phyloP scores from a whole-genome alignment of 2,113 vertebrate genomes.

The Scomber scombrus region DNA sequence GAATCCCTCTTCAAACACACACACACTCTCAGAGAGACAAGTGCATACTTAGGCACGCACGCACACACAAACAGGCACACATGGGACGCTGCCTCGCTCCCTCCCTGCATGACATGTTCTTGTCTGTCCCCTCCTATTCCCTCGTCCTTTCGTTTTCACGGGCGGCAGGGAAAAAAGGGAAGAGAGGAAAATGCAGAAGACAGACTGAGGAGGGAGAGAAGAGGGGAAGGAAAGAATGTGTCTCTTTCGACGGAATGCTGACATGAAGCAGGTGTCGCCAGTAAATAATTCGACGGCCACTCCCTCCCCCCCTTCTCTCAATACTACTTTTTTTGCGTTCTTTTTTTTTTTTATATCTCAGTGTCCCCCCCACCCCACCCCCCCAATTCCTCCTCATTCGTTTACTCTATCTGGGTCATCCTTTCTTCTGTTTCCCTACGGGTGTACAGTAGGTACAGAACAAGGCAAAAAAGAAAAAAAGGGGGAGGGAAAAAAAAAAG shows the following conservation, averaged over 20 bases:
- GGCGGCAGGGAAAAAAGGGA: neutral
- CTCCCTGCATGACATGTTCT: constrained; percentile 56
- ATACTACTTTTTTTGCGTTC: neutral
- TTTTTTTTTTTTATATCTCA: constrained; percentile 2
- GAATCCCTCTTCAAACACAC: constrained; percentile 67
- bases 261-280: constrained; percentile 70
- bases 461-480: constrained; percentile 8
- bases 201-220: constrained; percentile 28
- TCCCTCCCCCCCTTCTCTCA: constrained; percentile 7
- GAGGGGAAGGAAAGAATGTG: constrained; percentile 43
- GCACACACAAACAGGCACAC: constrained; percentile 13
- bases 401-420: constrained; percentile 72
- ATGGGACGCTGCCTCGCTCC: neutral
- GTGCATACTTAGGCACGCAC: constrained; percentile 10
- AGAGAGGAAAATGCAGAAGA: constrained; percentile 24
- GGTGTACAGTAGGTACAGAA: constrained; percentile 56
- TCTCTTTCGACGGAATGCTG: constrained; percentile 42
- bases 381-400: constrained; percentile 30
- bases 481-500: neutral
- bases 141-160: constrained; percentile 32
- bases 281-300: constrained; percentile 55
- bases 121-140: constrained; percentile 64
- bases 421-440: constrained; percentile 63
- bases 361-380: neutral
- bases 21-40: constrained; percentile 51